phyloP scores from a whole-genome alignment of 2,113 vertebrate genomes.

The Pleuronectes platessa region DNA sequence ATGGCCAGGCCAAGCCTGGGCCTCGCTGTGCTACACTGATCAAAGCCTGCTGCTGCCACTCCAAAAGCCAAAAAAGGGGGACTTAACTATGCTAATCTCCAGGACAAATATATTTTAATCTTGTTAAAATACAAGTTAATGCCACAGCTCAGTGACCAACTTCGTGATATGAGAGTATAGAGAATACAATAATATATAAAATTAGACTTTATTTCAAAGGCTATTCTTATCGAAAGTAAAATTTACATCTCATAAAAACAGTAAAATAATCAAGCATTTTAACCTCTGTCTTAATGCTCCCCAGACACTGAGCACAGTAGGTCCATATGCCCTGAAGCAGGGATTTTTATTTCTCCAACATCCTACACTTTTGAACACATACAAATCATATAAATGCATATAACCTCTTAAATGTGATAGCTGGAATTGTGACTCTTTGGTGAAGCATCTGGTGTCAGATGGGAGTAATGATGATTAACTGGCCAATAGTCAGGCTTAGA shows the following conservation, averaged over 20 bases:
- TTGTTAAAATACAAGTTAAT: conserved; percentile 99
- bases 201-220: conserved; percentile 33
- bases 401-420: neutral
- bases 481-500: no score
- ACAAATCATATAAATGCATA: no score
- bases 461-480: no score
- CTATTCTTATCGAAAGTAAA: conserved; percentile 3
- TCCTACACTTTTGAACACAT: no score
- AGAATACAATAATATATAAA: conserved; percentile 80
- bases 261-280: neutral
- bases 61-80: conserved; percentile 87
- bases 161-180: conserved; percentile 82
- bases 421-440: no score
- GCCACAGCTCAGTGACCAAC: conserved; percentile 92
- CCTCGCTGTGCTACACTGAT: conserved; percentile 94
- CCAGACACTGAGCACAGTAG: neutral
- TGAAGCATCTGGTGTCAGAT: no score
- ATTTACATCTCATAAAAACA: conserved; percentile 6
- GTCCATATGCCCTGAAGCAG: neutral
- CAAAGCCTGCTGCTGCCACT: conserved; percentile 92
- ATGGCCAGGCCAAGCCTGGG: conserved; percentile 90
- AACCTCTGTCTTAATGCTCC: neutral
- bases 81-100: conserved; percentile 99
- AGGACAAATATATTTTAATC: conserved; percentile 99
- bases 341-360: no score